These are phyloP conservation scores for Hestina assimilis DNA, from an alignment of 1,140 invertebrate species.

Conservation along the genomic window DNA sequence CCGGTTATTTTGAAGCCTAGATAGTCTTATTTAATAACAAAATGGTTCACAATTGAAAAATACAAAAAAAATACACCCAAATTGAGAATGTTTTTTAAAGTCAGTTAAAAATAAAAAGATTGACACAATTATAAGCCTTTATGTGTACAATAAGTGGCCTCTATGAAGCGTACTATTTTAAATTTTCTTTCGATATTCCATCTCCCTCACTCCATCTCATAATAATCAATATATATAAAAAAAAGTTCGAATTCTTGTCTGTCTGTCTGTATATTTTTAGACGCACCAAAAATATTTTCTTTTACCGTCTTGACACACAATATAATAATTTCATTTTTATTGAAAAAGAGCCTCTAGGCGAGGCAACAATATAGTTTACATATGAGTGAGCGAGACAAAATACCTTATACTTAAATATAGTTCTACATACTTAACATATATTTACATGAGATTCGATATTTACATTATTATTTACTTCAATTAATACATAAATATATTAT, in stretches of 20 bases:
- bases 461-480: not conserved
- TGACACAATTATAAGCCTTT: too few species aligned
- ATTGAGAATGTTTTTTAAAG: too few species aligned
- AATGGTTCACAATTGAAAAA: too few species aligned
- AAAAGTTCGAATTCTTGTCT: not conserved
- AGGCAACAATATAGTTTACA: not conserved
- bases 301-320: too few species aligned
- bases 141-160: too few species aligned
- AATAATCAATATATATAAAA: too few species aligned
- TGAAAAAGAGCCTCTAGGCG: not conserved
- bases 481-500: not conserved
- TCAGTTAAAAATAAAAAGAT: too few species aligned
- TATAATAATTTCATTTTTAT: not conserved
- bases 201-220: conserved; percentile 2
- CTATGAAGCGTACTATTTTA: conserved; percentile 1
- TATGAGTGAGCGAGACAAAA: not conserved
- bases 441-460: not conserved
- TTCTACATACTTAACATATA: not conserved
- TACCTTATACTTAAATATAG: not conserved
- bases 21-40: too few species aligned
- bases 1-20: too few species aligned
- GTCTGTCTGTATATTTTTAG: too few species aligned
- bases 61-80: too few species aligned
- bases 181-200: not conserved
- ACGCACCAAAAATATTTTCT: too few species aligned